phyloP scores from a whole-genome alignment of 2,113 vertebrate genomes.

The Bufo bufo region DNA sequence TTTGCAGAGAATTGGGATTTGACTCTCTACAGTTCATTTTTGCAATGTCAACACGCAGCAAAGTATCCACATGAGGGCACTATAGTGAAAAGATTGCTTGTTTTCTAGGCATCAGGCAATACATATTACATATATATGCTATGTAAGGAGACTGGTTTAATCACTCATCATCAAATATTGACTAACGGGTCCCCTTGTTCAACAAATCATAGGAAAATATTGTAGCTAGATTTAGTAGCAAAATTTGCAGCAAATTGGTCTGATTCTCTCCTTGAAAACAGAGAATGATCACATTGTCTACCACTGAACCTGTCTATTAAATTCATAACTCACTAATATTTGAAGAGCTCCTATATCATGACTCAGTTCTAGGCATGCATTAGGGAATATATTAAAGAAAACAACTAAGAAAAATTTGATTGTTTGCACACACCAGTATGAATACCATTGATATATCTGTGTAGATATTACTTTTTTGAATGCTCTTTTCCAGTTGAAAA shows the following conservation, averaged over 20 bases:
- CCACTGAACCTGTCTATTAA: too few species aligned
- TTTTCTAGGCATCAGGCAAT: not conserved
- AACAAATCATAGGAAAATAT: not conserved
- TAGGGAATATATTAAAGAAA: too few species aligned
- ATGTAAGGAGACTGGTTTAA: not conserved
- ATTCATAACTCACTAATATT: too few species aligned
- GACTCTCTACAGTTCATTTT: not conserved
- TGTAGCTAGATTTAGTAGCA: not conserved
- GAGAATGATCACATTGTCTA: not conserved
- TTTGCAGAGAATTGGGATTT: too few species aligned
- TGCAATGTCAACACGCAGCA: not conserved
- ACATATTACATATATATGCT: not conserved
- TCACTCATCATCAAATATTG: not conserved
- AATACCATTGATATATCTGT: too few species aligned
- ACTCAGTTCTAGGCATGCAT: too few species aligned
- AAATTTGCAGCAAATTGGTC: not conserved
- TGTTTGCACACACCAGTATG: too few species aligned
- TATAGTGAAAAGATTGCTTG: slow-evolving; percentile 1
- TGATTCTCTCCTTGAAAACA: not conserved
- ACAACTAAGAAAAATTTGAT: too few species aligned
- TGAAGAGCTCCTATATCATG: too few species aligned
- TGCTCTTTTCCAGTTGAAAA: too few species aligned
- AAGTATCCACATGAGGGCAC: slow-evolving; percentile 33
- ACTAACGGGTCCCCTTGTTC: not conserved
- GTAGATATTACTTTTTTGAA: too few species aligned